A percentile compares a stretch with the other conserved stretches of the same genome.
Evolutionary conservation across 2,797 vertebrate genomes (phyloP).

Genomic region (Tarsius wallacei): DNA sequence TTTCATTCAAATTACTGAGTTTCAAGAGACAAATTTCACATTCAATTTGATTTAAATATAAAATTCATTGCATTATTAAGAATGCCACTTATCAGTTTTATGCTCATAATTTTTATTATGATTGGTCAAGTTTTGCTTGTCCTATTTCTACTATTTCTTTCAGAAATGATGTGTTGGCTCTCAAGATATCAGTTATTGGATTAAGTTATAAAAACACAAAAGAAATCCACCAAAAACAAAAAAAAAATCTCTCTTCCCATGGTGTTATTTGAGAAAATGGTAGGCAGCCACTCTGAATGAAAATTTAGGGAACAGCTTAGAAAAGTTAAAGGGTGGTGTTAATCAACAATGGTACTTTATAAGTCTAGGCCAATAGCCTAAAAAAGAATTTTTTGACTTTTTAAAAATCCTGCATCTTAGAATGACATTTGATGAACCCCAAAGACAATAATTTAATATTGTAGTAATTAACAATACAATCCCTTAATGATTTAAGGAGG

Average conservation of each 20-base stretch:
- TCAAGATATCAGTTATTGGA: neutral
- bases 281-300: neutral
- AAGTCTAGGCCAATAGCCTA: neutral
- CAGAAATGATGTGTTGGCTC: neutral
- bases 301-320: neutral
- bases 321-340: neutral
- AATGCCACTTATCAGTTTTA: neutral
- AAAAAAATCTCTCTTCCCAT: neutral
- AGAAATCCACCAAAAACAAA: neutral
- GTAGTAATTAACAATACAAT: too few relatives aligned
- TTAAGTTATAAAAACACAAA: slow-evolving; percentile 23
- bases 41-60: neutral
- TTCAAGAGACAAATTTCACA: neutral
- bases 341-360: neutral
- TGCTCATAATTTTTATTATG: neutral
- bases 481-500: neutral
- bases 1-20: neutral
- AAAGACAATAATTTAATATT: neutral
- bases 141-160: neutral
- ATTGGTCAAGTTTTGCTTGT: slow-evolving; percentile 1
- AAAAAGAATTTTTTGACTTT: neutral
- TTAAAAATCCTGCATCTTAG: neutral
- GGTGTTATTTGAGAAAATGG: neutral
- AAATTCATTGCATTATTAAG: neutral
- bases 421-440: neutral